Base-by-base conservation (phyloP, 2,113 vertebrate species). In the Chloebia gouldiae region DNA sequence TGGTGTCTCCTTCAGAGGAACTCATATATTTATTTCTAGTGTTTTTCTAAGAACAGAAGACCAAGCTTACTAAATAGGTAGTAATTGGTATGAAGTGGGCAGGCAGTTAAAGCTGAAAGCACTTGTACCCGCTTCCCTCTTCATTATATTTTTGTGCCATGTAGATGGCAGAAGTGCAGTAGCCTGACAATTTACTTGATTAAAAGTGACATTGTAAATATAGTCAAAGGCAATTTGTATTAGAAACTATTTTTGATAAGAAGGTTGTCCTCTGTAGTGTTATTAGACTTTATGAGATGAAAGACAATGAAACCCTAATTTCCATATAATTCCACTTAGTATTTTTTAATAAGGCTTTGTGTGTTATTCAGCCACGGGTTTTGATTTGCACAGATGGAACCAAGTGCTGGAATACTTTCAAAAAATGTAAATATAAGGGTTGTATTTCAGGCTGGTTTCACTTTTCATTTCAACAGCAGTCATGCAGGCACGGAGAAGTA, bases 171-270 rank as follows among this genome's bases (percentile, higher is more conserved):
- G 56, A 86, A 94, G 80, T 73, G 80, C 83, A 85, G 76, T 92
- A 93, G 88, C 83, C 88, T 94, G 88, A 91, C 88, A 96, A 86
- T 93, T 93, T 51, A 11, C 76, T 88, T 95, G 95, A 97, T 97
- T 97, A 97, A 96, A 97, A 93, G 80, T 92, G 94, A 93, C 92
- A 87, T 76, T 89, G 93, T 96, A 94, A 97, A 96, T 96, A 93
- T 2, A 97, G 93, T 93, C 94, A 95, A 95, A 96, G 88, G 90
- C 86, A 95, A 94, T 95, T 94, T 94, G 86, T 94, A 86, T 96
- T 79, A 93, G 88, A 79, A 93, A 81, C 80, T 88, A 53, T 76
- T 94, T 95, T 90, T 95, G 61, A 85, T 93, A 92, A 71, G 91
- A 65, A 94, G 90, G 80, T 87, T 97, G 94, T 96, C 88, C 92